A percentile compares a stretch with the other conserved stretches of the same genome.
These are phyloP conservation scores for Parazoanthus swiftii DNA, from an alignment of 92 coral and sea anemone genomes.

Conservation along the genomic window DNA sequence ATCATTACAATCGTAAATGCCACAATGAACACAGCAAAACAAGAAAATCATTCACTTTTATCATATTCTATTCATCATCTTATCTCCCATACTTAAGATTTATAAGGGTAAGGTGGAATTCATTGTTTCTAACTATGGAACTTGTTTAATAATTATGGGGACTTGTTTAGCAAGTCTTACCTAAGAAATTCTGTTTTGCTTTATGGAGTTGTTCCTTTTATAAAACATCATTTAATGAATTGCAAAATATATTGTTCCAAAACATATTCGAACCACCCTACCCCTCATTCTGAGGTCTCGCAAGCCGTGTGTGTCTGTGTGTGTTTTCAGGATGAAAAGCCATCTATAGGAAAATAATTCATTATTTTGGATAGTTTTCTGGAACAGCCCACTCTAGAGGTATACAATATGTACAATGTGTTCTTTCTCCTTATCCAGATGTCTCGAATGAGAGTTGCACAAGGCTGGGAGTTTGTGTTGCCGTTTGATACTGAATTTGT, in stretches of 20 bases:
- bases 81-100: no score
- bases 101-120: background rate
- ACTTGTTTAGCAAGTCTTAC: background rate
- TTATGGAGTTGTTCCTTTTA: no score
- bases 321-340: no score
- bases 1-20: no score
- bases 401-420: background rate
- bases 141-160: background rate
- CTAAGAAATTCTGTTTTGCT: background rate
- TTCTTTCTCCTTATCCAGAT: constrained; percentile 52
- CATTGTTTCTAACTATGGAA: no score
- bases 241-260: background rate
- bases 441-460: constrained; percentile 84
- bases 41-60: no score
- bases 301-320: background rate
- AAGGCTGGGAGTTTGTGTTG: constrained; percentile 95
- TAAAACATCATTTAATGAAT: no score
- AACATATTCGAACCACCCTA: background rate
- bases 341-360: no score
- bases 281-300: background rate
- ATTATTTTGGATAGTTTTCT: background rate
- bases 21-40: no score
- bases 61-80: no score
- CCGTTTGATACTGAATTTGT: constrained; percentile 87
- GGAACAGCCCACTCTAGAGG: background rate